phyloP scores from a whole-genome alignment of 2,888 invertebrate genomes.

The Papilio gigon region DNA sequence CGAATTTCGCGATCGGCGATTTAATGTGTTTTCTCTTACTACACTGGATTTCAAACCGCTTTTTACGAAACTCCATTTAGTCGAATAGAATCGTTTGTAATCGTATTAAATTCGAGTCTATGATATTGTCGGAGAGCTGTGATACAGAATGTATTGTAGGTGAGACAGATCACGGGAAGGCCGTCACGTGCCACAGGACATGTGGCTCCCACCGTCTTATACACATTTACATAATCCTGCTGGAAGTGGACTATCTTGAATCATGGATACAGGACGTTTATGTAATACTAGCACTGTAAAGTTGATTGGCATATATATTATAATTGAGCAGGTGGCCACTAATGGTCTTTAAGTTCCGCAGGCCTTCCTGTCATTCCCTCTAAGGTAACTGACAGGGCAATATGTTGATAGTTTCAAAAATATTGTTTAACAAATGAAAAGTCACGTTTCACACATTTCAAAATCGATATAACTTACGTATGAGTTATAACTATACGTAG shows the following conservation, averaged over 20 bases:
- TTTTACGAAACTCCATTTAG: not conserved
- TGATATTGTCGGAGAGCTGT: not conserved
- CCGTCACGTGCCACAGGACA: conserved; percentile 52
- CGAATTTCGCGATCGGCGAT: conserved; percentile 17
- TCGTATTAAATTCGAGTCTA: not conserved
- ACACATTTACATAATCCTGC: conserved; percentile 46
- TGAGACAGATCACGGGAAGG: conserved; percentile 38
- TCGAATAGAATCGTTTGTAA: not conserved
- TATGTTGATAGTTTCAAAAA: not conserved
- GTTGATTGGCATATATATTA: not conserved
- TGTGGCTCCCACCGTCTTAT: conserved; percentile 54
- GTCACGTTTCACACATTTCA: no score
- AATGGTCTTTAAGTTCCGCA: not conserved
- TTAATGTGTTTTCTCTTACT: conserved; percentile 25
- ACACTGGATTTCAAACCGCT: conserved; percentile 2
- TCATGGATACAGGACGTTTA: conserved; percentile 28
- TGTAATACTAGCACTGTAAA: not conserved
- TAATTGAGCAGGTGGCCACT: not conserved
- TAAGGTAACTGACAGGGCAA: not conserved
- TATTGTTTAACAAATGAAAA: not conserved
- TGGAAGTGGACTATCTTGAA: conserved; percentile 40
- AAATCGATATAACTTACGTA: not conserved
- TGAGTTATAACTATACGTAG: no score
- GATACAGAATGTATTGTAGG: conserved; percentile 18
- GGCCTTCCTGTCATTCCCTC: not conserved